A percentile compares a stretch with the other conserved stretches of the same genome.
Evolutionary conservation across 1,140 invertebrate species (phyloP).

Genomic region (Dolichoris vasculosae): DNA sequence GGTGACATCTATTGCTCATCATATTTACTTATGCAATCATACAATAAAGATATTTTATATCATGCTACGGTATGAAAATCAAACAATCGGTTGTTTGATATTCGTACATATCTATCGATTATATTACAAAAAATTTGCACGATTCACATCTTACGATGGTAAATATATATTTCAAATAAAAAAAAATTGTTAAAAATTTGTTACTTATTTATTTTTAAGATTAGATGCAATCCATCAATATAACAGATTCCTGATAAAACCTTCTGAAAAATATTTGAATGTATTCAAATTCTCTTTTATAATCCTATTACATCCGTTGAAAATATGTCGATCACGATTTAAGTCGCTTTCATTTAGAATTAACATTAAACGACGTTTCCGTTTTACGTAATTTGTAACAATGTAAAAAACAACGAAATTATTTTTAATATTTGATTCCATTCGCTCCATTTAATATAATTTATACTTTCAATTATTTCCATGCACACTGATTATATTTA

Average conservation of each 20-base stretch:
- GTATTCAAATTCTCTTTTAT: constrained; percentile 6
- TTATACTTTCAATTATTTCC: neutral
- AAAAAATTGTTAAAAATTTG: neutral
- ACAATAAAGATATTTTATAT: neutral
- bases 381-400: constrained; percentile 38
- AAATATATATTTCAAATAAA: neutral
- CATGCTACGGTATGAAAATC: neutral
- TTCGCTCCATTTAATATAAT: neutral
- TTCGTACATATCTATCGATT: neutral
- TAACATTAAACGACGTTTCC: constrained; percentile 36
- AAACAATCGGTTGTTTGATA: neutral
- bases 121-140: neutral
- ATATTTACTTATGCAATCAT: too few species aligned
- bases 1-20: too few species aligned
- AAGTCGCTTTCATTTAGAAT: constrained; percentile 23
- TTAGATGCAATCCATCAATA: neutral
- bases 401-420: constrained; percentile 19
- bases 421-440: constrained; percentile 12
- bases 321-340: constrained; percentile 20
- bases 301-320: neutral
- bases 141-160: neutral
- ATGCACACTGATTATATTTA: neutral
- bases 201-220: neutral
- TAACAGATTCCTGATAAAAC: neutral
- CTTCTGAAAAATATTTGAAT: neutral